Percentiles rank a stretch among this genome's conserved stretches.
Evolutionary conservation across 2,797 vertebrate species (phyloP).

Genomic region (Thripadectes ignobilis): DNA sequence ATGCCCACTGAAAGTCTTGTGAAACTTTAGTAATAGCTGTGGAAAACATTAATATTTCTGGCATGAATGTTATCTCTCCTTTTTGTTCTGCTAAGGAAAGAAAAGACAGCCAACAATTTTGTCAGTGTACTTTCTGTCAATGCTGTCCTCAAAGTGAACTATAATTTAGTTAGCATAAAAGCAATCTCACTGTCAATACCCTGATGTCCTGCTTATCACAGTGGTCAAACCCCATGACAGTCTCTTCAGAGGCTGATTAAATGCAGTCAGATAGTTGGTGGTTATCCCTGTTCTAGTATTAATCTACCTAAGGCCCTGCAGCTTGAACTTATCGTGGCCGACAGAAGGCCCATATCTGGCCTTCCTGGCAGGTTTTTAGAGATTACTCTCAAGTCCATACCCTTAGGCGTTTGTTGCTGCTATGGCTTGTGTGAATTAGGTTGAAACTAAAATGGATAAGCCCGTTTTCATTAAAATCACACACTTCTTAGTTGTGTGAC

Average conservation of each 20-base stretch:
- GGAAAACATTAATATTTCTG: neutral
- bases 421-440: neutral
- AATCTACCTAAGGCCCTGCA: neutral
- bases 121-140: neutral
- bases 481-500: neutral
- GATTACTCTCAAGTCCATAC: neutral
- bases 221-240: neutral
- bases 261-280: neutral
- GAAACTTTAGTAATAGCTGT: neutral
- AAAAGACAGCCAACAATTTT: neutral
- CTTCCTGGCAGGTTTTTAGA: neutral
- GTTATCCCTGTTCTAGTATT: neutral
- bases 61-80: neutral
- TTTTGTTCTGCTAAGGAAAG: neutral
- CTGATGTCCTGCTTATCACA: neutral
- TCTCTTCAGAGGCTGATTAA: neutral
- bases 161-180: neutral
- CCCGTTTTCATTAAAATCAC: neutral
- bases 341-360: neutral
- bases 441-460: neutral
- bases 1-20: neutral
- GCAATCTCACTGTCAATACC: neutral
- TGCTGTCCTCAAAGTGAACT: neutral
- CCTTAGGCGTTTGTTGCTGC: neutral
- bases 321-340: neutral